Percentiles rank a stretch among this genome's conserved stretches.
Evolutionary conservation across 1,140 invertebrate species (phyloP).

Genomic region (Nebria ingens): DNA sequence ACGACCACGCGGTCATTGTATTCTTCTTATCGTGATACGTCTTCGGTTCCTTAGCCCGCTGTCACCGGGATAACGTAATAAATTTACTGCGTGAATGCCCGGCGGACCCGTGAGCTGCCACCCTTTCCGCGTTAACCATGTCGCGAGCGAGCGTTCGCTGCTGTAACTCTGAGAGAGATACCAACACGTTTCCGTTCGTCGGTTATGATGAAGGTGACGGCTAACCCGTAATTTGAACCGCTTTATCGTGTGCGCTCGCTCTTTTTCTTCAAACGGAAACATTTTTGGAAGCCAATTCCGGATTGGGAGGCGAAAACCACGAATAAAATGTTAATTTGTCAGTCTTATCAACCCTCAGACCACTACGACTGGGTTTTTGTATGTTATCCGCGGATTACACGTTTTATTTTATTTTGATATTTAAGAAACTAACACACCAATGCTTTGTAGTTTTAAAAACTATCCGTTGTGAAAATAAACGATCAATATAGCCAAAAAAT

Average conservation of each 20-base stretch:
- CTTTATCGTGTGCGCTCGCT: background rate
- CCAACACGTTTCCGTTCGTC: background rate
- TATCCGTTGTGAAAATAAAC: too few relatives aligned
- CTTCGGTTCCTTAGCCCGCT: constrained; percentile 7
- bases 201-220: constrained; percentile 3
- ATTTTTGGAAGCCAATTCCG: constrained; percentile 3
- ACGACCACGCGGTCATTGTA: background rate
- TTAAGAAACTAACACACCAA: too few relatives aligned
- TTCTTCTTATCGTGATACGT: constrained; percentile 8
- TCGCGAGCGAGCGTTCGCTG: background rate
- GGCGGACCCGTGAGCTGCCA: background rate
- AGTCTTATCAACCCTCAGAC: too few relatives aligned
- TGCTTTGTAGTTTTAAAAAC: too few relatives aligned
- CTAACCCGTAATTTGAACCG: constrained; percentile 6
- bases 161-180: background rate
- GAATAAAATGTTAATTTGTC: background rate
- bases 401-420: too few relatives aligned
- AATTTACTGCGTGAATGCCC: constrained; percentile 8
- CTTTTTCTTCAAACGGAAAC: background rate
- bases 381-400: too few relatives aligned
- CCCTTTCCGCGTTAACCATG: constrained; percentile 2
- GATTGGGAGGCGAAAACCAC: background rate
- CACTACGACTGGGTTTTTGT: too few relatives aligned
- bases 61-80: constrained; percentile 9
- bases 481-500: too few relatives aligned